A percentile compares a stretch with the other conserved stretches of the same genome.
These are phyloP conservation scores for Tridacna crocea DNA, from an alignment of 2,888 invertebrate species.

Conservation along the genomic window DNA sequence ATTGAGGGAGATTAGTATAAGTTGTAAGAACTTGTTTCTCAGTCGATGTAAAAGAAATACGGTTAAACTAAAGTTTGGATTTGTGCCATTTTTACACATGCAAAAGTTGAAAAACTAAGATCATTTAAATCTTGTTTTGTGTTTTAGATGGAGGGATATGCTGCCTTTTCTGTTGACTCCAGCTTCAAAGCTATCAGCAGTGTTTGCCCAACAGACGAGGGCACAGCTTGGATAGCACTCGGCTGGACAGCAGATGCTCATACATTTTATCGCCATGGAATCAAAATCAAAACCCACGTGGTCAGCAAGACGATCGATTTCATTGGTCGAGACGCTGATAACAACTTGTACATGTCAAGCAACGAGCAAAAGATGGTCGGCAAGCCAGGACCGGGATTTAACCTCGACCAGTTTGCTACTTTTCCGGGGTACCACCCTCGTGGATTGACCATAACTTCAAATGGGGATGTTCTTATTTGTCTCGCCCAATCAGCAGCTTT, in stretches of 20 bases:
- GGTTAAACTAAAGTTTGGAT: too few species aligned
- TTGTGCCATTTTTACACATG: too few species aligned
- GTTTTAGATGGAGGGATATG: slow-evolving; percentile 61
- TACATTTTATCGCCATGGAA: slow-evolving; percentile 60
- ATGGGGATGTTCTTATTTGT: slow-evolving; percentile 62
- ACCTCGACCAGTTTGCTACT: slow-evolving; percentile 56
- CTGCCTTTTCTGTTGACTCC: slow-evolving; percentile 61
- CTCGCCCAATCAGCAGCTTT: slow-evolving; percentile 67
- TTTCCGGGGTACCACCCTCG: slow-evolving; percentile 64
- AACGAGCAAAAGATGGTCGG: slow-evolving; percentile 63
- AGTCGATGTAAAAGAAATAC: too few species aligned
- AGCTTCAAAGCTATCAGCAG: slow-evolving; percentile 66
- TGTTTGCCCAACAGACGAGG: slow-evolving; percentile 61
- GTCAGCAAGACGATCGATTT: slow-evolving; percentile 64
- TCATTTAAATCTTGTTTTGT: not conserved
- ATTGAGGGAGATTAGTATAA: too few species aligned
- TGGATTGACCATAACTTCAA: slow-evolving; percentile 53
- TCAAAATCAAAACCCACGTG: slow-evolving; percentile 62
- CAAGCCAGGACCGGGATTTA: slow-evolving; percentile 61
- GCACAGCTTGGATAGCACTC: slow-evolving; percentile 65
- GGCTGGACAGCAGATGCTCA: slow-evolving; percentile 68
- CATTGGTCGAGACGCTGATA: slow-evolving; percentile 56
- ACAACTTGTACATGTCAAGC: slow-evolving; percentile 61
- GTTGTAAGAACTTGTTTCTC: too few species aligned
- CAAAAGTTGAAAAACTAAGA: too few species aligned